Evolutionary conservation across 2,888 invertebrate species (phyloP).

Genomic region (Mactromeris polynyma): DNA sequence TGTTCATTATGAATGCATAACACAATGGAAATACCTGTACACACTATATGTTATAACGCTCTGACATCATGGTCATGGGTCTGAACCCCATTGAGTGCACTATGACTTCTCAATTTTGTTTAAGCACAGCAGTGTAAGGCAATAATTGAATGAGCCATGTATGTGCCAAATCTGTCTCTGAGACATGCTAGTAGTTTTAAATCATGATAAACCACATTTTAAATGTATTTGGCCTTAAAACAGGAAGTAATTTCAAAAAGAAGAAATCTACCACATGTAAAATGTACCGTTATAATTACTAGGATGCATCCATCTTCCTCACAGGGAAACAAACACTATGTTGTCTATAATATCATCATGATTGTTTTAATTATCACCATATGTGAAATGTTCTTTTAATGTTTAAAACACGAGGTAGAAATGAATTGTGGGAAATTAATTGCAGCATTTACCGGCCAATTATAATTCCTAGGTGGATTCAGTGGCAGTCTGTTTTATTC

Average conservation of each 20-base stretch:
- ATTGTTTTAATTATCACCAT: not conserved
- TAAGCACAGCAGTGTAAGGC: too few species aligned
- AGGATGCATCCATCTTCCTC: conserved; percentile 18
- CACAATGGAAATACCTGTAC: too few species aligned
- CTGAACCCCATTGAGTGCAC: too few species aligned
- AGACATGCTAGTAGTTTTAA: too few species aligned
- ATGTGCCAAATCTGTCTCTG: too few species aligned
- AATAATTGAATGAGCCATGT: too few species aligned
- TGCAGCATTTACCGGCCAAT: not conserved
- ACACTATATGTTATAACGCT: too few species aligned
- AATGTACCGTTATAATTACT: conserved; percentile 47
- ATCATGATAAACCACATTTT: not conserved
- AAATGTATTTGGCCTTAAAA: not conserved
- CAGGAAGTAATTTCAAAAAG: conserved; percentile 31
- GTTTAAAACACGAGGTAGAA: not conserved
- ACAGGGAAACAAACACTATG: conserved; percentile 6
- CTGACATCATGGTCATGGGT: too few species aligned
- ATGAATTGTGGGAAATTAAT: not conserved
- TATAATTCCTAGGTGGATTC: not conserved
- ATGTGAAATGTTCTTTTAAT: not conserved
- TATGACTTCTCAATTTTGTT: too few species aligned
- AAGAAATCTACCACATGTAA: conserved; percentile 17
- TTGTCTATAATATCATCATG: not conserved
- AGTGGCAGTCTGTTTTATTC: not conserved
- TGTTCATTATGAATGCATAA: too few species aligned